Base-by-base conservation (phyloP, 2,113 vertebrate species). In the Syrmaticus mikado region DNA sequence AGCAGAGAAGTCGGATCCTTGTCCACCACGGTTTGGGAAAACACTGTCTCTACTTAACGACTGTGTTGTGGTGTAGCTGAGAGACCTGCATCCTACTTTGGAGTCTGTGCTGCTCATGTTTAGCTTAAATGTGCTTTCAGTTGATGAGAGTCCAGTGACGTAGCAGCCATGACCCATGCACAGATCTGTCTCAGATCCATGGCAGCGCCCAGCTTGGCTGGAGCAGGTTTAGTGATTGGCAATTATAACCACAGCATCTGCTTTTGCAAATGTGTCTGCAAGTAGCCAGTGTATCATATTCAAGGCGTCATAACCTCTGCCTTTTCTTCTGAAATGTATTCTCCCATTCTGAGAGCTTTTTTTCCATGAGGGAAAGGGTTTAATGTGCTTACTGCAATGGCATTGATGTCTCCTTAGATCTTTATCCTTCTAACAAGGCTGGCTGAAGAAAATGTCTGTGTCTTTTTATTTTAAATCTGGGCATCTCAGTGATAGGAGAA, bases 11-110 rank as follows among this genome's bases (percentile, higher is more conserved):
- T 7, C 57, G 43, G 43, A 30, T 86, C 45, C 30, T 58, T 41
- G 11, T 80, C 28, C 62, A 48, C 21, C n/a, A 4, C 3, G 16
- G 8, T 58, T 34, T 73, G 46, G 55, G 25, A 48, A 2, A 53
- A 4, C 1, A 0, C 52, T 25, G 17, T 4, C 71, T 57, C 8
- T 30, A 15, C 3, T 57, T 46, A 12, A 55, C 1, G 2, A 0
- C 27, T 4, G 11, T 14, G 32, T 5, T 64, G 41, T 34, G 64
- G 45, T 32, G 73, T 16, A 60, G 41, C 65, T 48, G 15, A 41
- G 11, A 38, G 48, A 24, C 27, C 57, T 28, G 0, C 1, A 41
- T 72, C 22, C 48, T 74, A 0, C 13, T 38, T 34, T 38, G 48
- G 60, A 61, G 52, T 4, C 52, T 52, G 14, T 0, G 8, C 27